Base-by-base conservation (phyloP, 2,113 vertebrate genomes). In the Podocnemis expansa region DNA sequence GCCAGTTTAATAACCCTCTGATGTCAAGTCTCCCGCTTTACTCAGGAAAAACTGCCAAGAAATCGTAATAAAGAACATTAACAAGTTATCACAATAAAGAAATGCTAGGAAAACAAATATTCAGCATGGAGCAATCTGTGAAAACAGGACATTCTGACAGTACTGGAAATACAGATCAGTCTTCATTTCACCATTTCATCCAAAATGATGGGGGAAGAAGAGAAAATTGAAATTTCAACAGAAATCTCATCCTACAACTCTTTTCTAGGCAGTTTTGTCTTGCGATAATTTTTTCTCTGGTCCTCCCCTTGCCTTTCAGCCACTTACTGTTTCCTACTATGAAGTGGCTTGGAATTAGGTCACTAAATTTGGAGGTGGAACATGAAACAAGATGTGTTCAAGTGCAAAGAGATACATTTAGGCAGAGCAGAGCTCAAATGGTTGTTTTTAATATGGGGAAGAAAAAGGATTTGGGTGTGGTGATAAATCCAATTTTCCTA, bases 231-330 rank as follows among this genome's bases (percentile, higher is more conserved):
- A 38, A 75, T 75, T 38, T 75, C 9, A 43, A 43, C 9, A 43
- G 13, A 73, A 41, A 43, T 41, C 22, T 41, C 38, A 73, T 43
- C 70, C 67, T 73, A 21, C 38, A 73, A 11, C 34, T 9, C n/a
- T 41, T 73, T 41, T 43, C 38, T 22, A 24, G 70, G n/a, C 38
- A 41, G 38, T n/a, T 90, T 87, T 92, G 24, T 63, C 93, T 14
- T 79, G 92, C 87, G 60, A 85, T 89, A 89, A 80, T 34, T 89
- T 94, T 93, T 89, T 78, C 55, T 90, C 78, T 83, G 85, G 31
- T 27, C 75, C 51, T 22, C 75, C 80, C n/a, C 12, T 16, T 54
- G 87, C 92, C 27, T 89, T 89, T 17, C 14, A 45, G 29, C 82
- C 89, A 21, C 73, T 90, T 90, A 78, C 55, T 79, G 55, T 17